Percentiles rank a stretch among this genome's conserved stretches.
phyloP scores from a whole-genome alignment of 2,888 invertebrate genomes.

The Vannuccia rotundouncinata region DNA sequence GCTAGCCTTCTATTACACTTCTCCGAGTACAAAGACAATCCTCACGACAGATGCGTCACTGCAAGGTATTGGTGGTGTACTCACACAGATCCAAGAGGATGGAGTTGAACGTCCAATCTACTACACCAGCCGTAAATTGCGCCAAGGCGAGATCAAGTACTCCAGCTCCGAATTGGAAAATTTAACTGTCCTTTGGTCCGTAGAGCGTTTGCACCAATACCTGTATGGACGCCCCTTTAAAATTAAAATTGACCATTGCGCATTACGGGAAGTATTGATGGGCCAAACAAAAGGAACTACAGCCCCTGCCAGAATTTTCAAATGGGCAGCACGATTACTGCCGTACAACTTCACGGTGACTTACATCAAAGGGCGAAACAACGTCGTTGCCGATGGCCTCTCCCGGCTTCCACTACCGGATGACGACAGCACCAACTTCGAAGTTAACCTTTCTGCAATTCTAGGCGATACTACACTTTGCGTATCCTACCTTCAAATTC shows the following conservation, averaged over 20 bases:
- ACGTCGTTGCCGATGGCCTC: constrained; percentile 37
- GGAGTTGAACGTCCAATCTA: constrained; percentile 21
- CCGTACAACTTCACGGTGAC: constrained; percentile 34
- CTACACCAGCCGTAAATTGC: constrained; percentile 13
- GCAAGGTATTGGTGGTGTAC: constrained; percentile 25
- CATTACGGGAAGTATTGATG: not conserved
- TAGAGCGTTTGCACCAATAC: constrained; percentile 24
- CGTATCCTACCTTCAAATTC: constrained; percentile 2
- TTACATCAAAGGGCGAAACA: constrained; percentile 30
- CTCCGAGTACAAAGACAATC: constrained; percentile 28
- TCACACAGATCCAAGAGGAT: constrained; percentile 21
- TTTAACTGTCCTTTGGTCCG: constrained; percentile 5
- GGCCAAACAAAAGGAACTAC: not conserved
- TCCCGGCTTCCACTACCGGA: constrained; percentile 32
- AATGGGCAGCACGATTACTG: constrained; percentile 37
- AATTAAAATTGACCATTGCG: constrained; percentile 18
- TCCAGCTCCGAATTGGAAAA: constrained; percentile 25
- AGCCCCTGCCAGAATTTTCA: constrained; percentile 34
- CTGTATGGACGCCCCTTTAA: constrained; percentile 27
- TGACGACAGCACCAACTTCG: constrained; percentile 27
- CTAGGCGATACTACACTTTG: constrained; percentile 11
- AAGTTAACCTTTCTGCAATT: constrained; percentile 27
- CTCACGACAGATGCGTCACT: constrained; percentile 25
- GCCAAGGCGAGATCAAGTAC: constrained; percentile 12
- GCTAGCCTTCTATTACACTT: constrained; percentile 1